Evolutionary conservation across 2,797 vertebrate species (phyloP), one percentile per base, ranked within the genome.

Genomic region (Pipistrellus pipistrellus): DNA sequence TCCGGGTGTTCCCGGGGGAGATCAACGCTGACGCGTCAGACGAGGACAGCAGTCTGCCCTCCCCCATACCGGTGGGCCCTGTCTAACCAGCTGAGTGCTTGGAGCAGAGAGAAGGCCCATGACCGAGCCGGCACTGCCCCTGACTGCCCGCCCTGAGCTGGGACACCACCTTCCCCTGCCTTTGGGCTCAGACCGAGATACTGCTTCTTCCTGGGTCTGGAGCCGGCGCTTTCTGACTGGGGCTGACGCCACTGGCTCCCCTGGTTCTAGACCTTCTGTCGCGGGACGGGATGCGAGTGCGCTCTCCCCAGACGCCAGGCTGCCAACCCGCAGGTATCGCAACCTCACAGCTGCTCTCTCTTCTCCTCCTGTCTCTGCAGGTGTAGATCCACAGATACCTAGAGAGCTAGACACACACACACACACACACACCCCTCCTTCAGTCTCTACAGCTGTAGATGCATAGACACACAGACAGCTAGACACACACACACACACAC

Each of bases 231-330:
- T 44, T n/a, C 20, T 12, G 23, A 6, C 59, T 41, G 20, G 46
- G 57, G 32, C 27, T 27, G 23, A 51, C 0, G 3, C 46, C 12
- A 57, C 3, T 3, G 4, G 30, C 46, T 30, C 13, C 7, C 55
- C 0, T 17, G 13, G 18, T 13, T 30, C 55, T 80, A 30, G 77
- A 69, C 30, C 62, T 71, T 15, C 51, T 15, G 51, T 23, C 51
- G 48, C 17, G 4, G 48, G 6, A 9, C 12, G 38, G 41, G 27
- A 51, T 27, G 11, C 4, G 0, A 10, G 0, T 3, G 8, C 51
- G 30, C 18, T 69, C 8, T 48, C 5, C 10, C 23, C 5, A 38
- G 21, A 30, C 23, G 18, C 73, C 48, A 38, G 3, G 21, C 2
- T 27, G 20, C 35, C 59, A 32, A 2, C 46, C 15, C 0, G 11